Conservation (phyloP, 1,140 invertebrate genomes). For the Harpegnathos saltator region DNA sequence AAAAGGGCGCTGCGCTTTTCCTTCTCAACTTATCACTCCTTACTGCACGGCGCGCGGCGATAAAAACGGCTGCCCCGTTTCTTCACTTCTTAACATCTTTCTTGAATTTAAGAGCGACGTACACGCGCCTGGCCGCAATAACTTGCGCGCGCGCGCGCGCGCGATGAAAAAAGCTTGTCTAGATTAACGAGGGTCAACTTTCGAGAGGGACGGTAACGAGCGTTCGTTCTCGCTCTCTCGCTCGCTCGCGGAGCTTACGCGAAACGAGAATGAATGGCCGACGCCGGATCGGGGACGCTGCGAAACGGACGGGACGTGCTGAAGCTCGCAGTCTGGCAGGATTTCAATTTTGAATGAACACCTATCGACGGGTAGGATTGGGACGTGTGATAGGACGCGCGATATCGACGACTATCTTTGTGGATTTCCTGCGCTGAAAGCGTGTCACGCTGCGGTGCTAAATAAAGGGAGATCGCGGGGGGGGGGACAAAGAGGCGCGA, state of each 20-base stretch:
- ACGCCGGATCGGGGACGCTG: slow-evolving; percentile 11
- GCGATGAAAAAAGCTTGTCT: slow-evolving; percentile 14
- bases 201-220: neutral
- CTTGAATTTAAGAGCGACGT: neutral
- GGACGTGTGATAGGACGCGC: slow-evolving; percentile 27
- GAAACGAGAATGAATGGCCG: slow-evolving; percentile 5
- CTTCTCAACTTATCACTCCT: neutral
- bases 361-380: slow-evolving; percentile 48
- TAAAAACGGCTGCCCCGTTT: neutral
- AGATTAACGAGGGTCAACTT: slow-evolving; percentile 38
- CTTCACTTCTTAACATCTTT: neutral
- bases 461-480: slow-evolving; percentile 20
- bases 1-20: neutral
- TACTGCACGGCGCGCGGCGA: neutral
- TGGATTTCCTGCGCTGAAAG: slow-evolving; percentile 21
- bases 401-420: slow-evolving; percentile 45
- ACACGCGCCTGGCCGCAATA: neutral
- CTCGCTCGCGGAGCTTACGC: slow-evolving; percentile 7
- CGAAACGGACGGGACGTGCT: slow-evolving; percentile 22
- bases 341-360: slow-evolving; percentile 61
- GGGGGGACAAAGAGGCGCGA: neutral
- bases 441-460: neutral
- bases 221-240: too few relatives aligned
- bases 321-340: slow-evolving; percentile 40
- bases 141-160: neutral